phyloP scores from a whole-genome alignment of 2,797 vertebrate species.

The Fistularia commersonii region DNA sequence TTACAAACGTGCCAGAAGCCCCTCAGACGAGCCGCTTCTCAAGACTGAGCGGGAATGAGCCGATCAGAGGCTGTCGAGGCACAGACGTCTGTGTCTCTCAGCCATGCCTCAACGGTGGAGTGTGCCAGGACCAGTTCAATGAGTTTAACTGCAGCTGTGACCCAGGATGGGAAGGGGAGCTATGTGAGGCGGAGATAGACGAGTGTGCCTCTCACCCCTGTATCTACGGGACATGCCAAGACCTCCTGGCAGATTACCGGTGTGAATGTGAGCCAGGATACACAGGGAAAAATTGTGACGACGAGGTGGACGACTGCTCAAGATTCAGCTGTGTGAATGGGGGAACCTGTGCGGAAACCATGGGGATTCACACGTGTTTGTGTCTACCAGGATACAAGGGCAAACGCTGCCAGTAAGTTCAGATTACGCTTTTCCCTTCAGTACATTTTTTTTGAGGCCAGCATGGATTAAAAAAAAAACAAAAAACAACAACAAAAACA shows the following conservation, averaged over 20 bases:
- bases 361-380: slow-evolving; percentile 74
- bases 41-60: slow-evolving; percentile 8
- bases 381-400: slow-evolving; percentile 77
- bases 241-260: slow-evolving; percentile 78
- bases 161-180: slow-evolving; percentile 80
- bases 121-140: slow-evolving; percentile 86
- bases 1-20: slow-evolving; percentile 45
- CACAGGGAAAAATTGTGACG: slow-evolving; percentile 79
- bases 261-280: slow-evolving; percentile 87
- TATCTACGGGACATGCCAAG: slow-evolving; percentile 76
- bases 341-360: slow-evolving; percentile 71
- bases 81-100: slow-evolving; percentile 74
- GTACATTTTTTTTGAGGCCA: not conserved
- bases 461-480: no score
- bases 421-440: not conserved
- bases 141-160: slow-evolving; percentile 81
- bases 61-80: slow-evolving; percentile 78
- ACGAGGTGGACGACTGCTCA: slow-evolving; percentile 82
- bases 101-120: slow-evolving; percentile 81
- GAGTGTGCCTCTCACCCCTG: slow-evolving; percentile 84
- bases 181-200: slow-evolving; percentile 77
- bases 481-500: no score
- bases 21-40: slow-evolving; percentile 73
- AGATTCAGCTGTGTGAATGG: slow-evolving; percentile 80
- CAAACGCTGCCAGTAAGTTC: slow-evolving; percentile 84